Evolutionary conservation across 1,140 invertebrate genomes (phyloP).

Genomic region (Leguminivora glycinivorella): DNA sequence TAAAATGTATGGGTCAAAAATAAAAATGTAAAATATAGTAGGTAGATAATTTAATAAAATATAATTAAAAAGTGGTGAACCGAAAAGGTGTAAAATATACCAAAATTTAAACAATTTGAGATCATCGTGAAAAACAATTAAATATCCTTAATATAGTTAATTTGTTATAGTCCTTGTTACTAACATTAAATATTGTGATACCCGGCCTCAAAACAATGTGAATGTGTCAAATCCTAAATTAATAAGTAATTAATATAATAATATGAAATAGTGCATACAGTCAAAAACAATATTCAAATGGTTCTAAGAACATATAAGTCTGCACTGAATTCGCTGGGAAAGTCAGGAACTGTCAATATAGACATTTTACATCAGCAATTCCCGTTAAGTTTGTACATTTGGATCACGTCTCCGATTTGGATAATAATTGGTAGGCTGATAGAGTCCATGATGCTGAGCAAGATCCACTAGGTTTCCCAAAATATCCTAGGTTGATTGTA

Average conservation of each 20-base stretch:
- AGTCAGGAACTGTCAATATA: too few species aligned
- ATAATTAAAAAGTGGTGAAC: neutral
- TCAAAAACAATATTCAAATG: too few species aligned
- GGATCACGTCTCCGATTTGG: too few species aligned
- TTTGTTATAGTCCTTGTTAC: constrained; percentile 15
- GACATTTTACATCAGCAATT: too few species aligned
- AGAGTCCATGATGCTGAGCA: too few species aligned
- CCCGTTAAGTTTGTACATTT: too few species aligned
- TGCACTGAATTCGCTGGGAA: too few species aligned
- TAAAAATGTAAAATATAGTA: constrained; percentile 32
- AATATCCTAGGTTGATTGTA: too few species aligned
- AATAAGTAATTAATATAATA: neutral
- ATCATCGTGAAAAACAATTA: neutral
- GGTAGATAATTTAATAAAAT: neutral
- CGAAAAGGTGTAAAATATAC: neutral
- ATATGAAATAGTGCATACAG: neutral
- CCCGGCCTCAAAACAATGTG: neutral
- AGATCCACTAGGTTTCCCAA: too few species aligned
- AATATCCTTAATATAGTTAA: neutral
- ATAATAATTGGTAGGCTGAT: too few species aligned
- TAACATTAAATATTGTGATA: constrained; percentile 15
- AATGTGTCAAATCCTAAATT: neutral
- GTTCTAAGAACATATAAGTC: too few species aligned
- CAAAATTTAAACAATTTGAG: neutral
- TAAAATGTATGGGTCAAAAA: constrained; percentile 38